phyloP scores from a whole-genome alignment of 2,797 vertebrate genomes.

The Adelosebastes latens region DNA sequence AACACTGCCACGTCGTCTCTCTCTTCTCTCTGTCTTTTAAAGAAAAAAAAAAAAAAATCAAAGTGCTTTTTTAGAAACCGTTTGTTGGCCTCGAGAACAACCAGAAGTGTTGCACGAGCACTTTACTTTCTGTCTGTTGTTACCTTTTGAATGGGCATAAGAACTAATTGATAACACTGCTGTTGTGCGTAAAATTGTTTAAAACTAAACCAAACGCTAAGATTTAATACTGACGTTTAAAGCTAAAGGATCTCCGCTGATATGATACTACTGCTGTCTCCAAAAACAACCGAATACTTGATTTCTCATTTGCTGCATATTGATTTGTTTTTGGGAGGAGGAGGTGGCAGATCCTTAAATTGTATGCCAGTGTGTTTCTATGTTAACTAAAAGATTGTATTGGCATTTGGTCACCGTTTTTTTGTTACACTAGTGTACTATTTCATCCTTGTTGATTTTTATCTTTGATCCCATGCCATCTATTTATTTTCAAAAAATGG shows the following conservation, averaged over 20 bases:
- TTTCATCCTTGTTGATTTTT: slow-evolving; percentile 85
- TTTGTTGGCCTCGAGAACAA: slow-evolving; percentile 79
- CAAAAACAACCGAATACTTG: slow-evolving; percentile 75
- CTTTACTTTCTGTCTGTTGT: slow-evolving; percentile 78
- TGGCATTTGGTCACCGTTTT: slow-evolving; percentile 81
- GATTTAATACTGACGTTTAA: slow-evolving; percentile 45
- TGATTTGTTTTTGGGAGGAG: slow-evolving; percentile 60
- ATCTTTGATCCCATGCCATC: slow-evolving; percentile 87
- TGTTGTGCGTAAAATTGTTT: slow-evolving; percentile 42
- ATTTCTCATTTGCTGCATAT: slow-evolving; percentile 82
- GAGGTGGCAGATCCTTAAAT: slow-evolving; percentile 75
- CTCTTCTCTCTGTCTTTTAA: slow-evolving; percentile 46
- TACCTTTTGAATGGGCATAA: slow-evolving; percentile 38
- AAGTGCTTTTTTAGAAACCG: slow-evolving; percentile 75
- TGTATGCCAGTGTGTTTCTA: slow-evolving; percentile 83
- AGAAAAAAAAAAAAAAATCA: slow-evolving; percentile 14
- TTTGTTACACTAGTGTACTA: slow-evolving; percentile 85
- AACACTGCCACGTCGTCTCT: slow-evolving; percentile 74
- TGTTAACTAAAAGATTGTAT: slow-evolving; percentile 88
- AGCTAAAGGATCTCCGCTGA: slow-evolving; percentile 65
- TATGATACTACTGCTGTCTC: slow-evolving; percentile 79
- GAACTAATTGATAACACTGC: slow-evolving; percentile 51
- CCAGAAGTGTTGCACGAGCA: slow-evolving; percentile 82
- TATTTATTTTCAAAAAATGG: slow-evolving; percentile 92
- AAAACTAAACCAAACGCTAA: slow-evolving; percentile 67